phyloP scores from a whole-genome alignment of 2,797 vertebrate species.

The Takifugu rubripes region DNA sequence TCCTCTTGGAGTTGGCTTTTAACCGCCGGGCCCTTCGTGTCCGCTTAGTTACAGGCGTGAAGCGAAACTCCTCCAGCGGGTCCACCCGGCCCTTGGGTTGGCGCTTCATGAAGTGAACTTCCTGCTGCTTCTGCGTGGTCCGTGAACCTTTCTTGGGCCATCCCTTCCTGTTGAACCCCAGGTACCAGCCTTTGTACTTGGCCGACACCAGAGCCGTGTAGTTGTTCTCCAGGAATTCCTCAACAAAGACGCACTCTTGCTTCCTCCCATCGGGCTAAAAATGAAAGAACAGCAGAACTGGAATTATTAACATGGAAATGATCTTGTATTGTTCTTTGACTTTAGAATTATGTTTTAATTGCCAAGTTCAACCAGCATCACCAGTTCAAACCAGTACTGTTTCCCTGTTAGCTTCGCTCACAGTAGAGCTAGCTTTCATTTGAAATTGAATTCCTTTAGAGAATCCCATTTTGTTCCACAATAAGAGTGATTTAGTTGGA shows the following conservation, averaged over 20 bases:
- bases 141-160: conserved; percentile 79
- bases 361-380: not conserved
- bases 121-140: conserved; percentile 80
- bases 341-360: not conserved
- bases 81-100: conserved; percentile 73
- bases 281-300: conserved; percentile 1
- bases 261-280: conserved; percentile 76
- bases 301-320: not conserved
- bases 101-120: conserved; percentile 86
- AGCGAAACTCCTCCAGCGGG: conserved; percentile 77
- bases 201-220: conserved; percentile 83
- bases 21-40: conserved; percentile 81
- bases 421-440: no score
- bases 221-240: conserved; percentile 86
- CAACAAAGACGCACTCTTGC: conserved; percentile 82
- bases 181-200: conserved; percentile 84
- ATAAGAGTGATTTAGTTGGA: no score
- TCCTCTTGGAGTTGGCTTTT: conserved; percentile 73
- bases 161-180: conserved; percentile 83
- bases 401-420: no score
- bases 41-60: conserved; percentile 81
- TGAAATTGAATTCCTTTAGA: no score
- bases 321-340: no score
- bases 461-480: no score
- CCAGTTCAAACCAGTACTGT: not conserved